These are phyloP conservation scores for Troglohyphantes excavatus DNA, from an alignment of 2,888 invertebrate species.

Conservation along the genomic window DNA sequence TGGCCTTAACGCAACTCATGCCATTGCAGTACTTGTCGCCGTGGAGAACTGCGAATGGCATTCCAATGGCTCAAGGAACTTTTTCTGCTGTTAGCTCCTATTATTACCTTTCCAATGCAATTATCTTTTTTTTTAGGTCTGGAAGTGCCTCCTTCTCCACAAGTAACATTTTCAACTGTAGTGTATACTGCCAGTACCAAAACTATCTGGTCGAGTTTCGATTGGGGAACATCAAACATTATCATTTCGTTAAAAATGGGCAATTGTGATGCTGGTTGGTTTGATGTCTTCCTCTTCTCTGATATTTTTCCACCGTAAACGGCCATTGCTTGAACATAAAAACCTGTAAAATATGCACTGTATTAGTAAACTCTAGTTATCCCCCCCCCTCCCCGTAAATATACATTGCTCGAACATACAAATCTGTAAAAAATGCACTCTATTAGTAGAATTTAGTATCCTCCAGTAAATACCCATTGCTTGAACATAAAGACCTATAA, in stretches of 20 bases:
- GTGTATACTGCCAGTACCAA: conserved; percentile 55
- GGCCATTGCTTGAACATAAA: conserved; percentile 71
- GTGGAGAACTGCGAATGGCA: conserved; percentile 62
- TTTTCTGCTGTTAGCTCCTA: conserved; percentile 58
- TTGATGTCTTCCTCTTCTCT: conserved; percentile 68
- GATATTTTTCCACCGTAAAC: conserved; percentile 70
- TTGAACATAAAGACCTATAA: too few relatives aligned
- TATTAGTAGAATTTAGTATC: too few relatives aligned
- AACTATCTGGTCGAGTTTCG: conserved; percentile 59
- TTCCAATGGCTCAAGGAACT: conserved; percentile 62
- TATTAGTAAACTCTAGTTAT: too few relatives aligned
- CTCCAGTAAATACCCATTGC: too few relatives aligned
- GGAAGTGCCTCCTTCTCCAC: neutral
- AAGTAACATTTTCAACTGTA: neutral
- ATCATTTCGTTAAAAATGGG: conserved; percentile 77
- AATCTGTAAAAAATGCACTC: too few relatives aligned
- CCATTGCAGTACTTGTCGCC: conserved; percentile 73
- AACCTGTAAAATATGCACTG: too few relatives aligned
- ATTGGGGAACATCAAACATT: conserved; percentile 71
- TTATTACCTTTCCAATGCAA: conserved; percentile 68
- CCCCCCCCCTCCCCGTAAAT: too few relatives aligned
- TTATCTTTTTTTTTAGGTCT: conserved; percentile 23
- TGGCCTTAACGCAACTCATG: conserved; percentile 57
- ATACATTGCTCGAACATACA: too few relatives aligned
- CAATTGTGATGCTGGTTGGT: conserved; percentile 42